Base-by-base conservation (phyloP, 2,888 invertebrate species). In the Drosophila trichaetosa region DNA sequence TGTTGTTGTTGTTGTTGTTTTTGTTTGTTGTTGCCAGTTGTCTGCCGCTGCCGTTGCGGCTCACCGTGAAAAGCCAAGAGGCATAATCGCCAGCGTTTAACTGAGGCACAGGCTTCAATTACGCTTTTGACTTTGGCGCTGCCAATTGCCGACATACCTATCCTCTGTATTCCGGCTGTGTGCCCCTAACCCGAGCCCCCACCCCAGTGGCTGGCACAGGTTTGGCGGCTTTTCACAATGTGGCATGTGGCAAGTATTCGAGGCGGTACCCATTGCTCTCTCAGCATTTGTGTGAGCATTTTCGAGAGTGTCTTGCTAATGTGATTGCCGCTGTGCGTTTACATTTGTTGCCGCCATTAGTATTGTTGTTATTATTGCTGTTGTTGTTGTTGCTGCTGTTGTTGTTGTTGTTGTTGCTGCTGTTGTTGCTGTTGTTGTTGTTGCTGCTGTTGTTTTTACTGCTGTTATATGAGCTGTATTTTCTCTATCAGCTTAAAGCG, bases 31-130 rank as follows among this genome's bases (percentile, higher is more conserved):
- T 24, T 40, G 66, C 21, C 48, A 29, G 49, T 56, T 58, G 73
- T 61, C 72, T 65, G 73, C 29, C 49, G 54, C 33, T 31, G 31
- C 69, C 27, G 63, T 29, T 36, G 75, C 58, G 59, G 66, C 79
- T 66, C 67, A 64, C 78, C 80, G 76, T 81, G 81, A 77, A 82
- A 72, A 76, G 63, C 82, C 82, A 80, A 69, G 69, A 75, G 84
- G 83, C 85, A 87, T 87, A 87, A 87, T 87, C 83, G 82, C 74
- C 75, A 57, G 73, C 87, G 73, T 84, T 87, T 87, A 87, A 76
- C 83, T 84, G 76, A 65, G 81, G 76, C 87, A 76, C 76, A 77
- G 76, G 83, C 84, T 81, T 87, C 87, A 87, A 87, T 87, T 87
- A 87, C 84, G 81, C 74, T 83, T 82, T 77, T 83, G 79, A 76